These are phyloP conservation scores for Pipistrellus pipistrellus DNA, from an alignment of 2,797 vertebrate species.

Conservation along the genomic window DNA sequence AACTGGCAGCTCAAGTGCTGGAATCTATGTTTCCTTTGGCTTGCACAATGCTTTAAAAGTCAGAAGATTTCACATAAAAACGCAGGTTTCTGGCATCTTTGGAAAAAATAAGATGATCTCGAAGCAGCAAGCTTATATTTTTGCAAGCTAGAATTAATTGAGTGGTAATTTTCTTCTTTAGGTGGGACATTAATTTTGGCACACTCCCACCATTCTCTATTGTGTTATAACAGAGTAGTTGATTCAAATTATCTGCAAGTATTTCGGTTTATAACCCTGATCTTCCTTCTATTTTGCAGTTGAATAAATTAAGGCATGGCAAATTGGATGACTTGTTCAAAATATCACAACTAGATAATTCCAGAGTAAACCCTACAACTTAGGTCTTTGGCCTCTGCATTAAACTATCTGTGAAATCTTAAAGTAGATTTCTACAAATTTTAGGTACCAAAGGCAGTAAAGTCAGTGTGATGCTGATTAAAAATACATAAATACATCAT, in stretches of 20 bases:
- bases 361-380: background rate
- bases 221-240: background rate
- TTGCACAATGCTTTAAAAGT: background rate
- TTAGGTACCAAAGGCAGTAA: constrained; percentile 29
- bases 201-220: background rate
- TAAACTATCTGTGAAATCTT: constrained; percentile 26
- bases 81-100: constrained; percentile 7
- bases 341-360: constrained; percentile 8
- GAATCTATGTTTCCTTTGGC: constrained; percentile 10
- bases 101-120: constrained; percentile 12
- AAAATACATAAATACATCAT: constrained; percentile 32
- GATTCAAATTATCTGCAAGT: background rate
- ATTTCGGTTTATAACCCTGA: background rate
- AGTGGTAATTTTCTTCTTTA: constrained; percentile 1
- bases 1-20: background rate
- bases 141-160: background rate
- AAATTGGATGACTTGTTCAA: constrained; percentile 23
- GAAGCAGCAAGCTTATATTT: background rate
- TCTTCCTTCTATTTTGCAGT: background rate
- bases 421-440: background rate
- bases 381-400: background rate
- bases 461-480: background rate
- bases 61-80: constrained; percentile 34
- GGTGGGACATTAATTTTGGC: background rate
- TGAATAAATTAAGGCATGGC: background rate